phyloP scores from a whole-genome alignment of 2,113 vertebrate species.

The human region DNA sequence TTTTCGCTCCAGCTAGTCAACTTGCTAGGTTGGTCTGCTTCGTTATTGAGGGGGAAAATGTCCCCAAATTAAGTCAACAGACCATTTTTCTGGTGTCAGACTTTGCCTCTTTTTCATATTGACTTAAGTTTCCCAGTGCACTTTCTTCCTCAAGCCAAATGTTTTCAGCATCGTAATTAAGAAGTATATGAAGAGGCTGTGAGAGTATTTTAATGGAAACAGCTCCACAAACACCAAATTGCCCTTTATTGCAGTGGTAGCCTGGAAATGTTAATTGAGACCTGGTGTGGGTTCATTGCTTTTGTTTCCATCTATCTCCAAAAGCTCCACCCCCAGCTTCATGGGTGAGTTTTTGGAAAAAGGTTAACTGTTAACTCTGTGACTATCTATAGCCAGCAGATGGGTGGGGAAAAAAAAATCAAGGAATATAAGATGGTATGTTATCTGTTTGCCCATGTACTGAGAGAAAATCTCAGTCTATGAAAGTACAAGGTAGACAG shows the following conservation, averaged over 20 bases:
- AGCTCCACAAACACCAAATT: neutral
- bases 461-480: neutral
- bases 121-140: neutral
- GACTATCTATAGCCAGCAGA: neutral
- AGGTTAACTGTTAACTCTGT: slow-evolving; percentile 5
- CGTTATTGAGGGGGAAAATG: neutral
- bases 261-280: neutral
- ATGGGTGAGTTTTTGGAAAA: neutral
- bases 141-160: neutral
- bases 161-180: slow-evolving; percentile 5
- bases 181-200: neutral
- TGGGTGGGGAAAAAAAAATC: neutral
- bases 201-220: slow-evolving; percentile 3
- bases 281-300: neutral
- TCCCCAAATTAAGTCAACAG: neutral
- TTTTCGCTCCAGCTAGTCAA: neutral
- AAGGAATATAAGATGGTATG: neutral
- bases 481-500: neutral
- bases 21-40: neutral
- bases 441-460: neutral
- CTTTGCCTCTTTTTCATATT: neutral
- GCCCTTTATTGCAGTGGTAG: neutral
- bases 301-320: neutral
- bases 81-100: neutral
- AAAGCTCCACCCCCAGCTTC: neutral